Evolutionary conservation across 2,113 vertebrate genomes (phyloP).

Genomic region (Cairina moschata): DNA sequence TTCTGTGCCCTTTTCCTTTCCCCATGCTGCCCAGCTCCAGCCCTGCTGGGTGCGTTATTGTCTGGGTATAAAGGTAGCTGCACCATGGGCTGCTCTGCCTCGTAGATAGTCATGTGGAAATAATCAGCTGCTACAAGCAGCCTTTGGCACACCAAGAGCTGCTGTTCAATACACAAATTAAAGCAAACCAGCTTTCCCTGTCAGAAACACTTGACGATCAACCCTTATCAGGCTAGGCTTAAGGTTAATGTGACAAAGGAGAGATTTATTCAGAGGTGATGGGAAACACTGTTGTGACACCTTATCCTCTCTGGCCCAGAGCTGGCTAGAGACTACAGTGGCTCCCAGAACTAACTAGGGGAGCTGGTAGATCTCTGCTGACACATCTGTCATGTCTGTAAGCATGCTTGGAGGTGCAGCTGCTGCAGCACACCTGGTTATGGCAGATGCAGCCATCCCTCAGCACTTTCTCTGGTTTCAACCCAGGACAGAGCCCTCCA

Average conservation of each 20-base stretch:
- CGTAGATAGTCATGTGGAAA: not conserved
- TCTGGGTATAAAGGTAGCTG: not conserved
- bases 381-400: not conserved
- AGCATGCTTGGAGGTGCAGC: not conserved
- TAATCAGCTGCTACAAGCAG: not conserved
- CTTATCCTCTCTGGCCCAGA: not conserved
- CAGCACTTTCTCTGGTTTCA: not conserved
- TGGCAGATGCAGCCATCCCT: not conserved
- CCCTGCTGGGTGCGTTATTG: fast-evolving
- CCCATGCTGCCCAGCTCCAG: not conserved
- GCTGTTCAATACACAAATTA: not conserved
- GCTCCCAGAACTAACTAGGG: not conserved
- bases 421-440: not conserved
- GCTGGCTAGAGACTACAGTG: not conserved
- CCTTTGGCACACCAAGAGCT: not conserved
- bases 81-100: not conserved
- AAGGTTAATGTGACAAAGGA: not conserved
- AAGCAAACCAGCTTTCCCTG: not conserved
- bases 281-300: not conserved
- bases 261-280: not conserved
- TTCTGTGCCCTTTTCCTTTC: not conserved
- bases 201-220: not conserved
- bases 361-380: not conserved
- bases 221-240: not conserved
- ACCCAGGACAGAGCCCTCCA: not conserved